A percentile compares a stretch with the other conserved stretches of the same genome.
These are phyloP conservation scores for Drosophila neotestacea DNA, from an alignment of 2,888 invertebrate species.

Conservation along the genomic window DNA sequence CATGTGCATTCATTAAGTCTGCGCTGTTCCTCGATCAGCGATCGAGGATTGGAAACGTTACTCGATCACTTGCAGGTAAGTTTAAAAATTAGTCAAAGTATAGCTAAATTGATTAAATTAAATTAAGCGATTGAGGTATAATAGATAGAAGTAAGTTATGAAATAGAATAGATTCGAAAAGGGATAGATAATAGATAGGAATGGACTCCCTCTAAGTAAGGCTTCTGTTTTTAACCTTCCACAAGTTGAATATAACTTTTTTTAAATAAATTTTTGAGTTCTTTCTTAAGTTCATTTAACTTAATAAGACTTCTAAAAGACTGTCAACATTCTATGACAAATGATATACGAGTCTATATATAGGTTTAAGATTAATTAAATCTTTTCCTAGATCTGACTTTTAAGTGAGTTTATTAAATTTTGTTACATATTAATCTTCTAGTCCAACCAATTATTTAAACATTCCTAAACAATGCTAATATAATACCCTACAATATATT, in stretches of 20 bases:
- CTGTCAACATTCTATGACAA: background rate
- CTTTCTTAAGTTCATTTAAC: background rate
- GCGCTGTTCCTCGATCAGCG: constrained; percentile 95
- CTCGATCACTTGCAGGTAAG: constrained; percentile 94
- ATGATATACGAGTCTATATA: too few species aligned
- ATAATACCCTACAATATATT: constrained; percentile 3
- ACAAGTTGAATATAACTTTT: background rate
- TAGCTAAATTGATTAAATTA: too few species aligned
- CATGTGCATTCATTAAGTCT: constrained; percentile 94
- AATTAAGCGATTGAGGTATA: too few species aligned
- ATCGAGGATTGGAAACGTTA: constrained; percentile 94
- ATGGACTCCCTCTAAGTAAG: too few species aligned
- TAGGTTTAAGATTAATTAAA: background rate
- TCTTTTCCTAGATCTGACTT: background rate
- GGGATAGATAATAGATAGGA: too few species aligned
- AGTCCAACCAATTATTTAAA: background rate
- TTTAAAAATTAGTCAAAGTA: constrained; percentile 1
- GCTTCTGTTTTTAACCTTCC: background rate
- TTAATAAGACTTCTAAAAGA: background rate
- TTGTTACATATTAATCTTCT: too few species aligned
- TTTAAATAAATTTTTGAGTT: too few species aligned
- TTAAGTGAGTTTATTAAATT: too few species aligned
- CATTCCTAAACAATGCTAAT: background rate
- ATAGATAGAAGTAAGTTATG: too few species aligned
- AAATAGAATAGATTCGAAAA: too few species aligned